phyloP scores from a whole-genome alignment of 1,140 invertebrate genomes.

The Pollicipes pollicipes region DNA sequence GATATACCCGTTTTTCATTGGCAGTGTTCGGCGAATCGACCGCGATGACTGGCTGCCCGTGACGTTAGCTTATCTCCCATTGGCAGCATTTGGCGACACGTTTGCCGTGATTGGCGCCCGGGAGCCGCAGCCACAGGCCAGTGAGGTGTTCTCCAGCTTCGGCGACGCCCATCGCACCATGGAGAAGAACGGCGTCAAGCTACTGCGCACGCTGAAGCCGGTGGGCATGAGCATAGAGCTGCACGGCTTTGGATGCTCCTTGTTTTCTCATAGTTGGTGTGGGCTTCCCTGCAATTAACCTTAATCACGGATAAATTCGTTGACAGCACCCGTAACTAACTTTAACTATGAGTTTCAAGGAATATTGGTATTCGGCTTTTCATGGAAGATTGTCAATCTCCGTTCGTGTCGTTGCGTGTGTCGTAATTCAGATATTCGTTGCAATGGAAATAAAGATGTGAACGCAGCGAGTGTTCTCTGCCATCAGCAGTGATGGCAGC shows the following conservation, averaged over 20 bases:
- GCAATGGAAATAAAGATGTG: too few relatives aligned
- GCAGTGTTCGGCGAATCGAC: slow-evolving; percentile 83
- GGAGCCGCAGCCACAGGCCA: slow-evolving; percentile 85
- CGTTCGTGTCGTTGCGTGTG: too few relatives aligned
- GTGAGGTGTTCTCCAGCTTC: slow-evolving; percentile 86
- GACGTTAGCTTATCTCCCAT: slow-evolving; percentile 24
- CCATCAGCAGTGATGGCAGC: too few relatives aligned
- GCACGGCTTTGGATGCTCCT: background rate
- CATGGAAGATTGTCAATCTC: too few relatives aligned
- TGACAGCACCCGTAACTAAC: background rate
- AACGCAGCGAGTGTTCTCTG: too few relatives aligned
- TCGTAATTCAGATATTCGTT: too few relatives aligned
- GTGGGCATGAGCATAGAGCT: slow-evolving; percentile 34
- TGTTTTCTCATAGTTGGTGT: background rate
- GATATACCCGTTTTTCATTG: slow-evolving; percentile 28
- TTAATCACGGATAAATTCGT: background rate
- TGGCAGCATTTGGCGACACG: slow-evolving; percentile 76
- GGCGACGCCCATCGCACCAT: slow-evolving; percentile 84
- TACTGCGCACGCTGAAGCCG: slow-evolving; percentile 80
- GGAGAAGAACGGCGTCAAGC: slow-evolving; percentile 75
- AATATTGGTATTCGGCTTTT: too few relatives aligned
- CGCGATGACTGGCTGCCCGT: slow-evolving; percentile 53
- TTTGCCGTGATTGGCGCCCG: slow-evolving; percentile 85
- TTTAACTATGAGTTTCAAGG: slow-evolving; percentile 7
- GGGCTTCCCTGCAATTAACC: too few relatives aligned